A percentile compares a stretch with the other conserved stretches of the same genome.
These are phyloP conservation scores for Epinotia nisella DNA, from an alignment of 2,888 invertebrate species.

Conservation along the genomic window DNA sequence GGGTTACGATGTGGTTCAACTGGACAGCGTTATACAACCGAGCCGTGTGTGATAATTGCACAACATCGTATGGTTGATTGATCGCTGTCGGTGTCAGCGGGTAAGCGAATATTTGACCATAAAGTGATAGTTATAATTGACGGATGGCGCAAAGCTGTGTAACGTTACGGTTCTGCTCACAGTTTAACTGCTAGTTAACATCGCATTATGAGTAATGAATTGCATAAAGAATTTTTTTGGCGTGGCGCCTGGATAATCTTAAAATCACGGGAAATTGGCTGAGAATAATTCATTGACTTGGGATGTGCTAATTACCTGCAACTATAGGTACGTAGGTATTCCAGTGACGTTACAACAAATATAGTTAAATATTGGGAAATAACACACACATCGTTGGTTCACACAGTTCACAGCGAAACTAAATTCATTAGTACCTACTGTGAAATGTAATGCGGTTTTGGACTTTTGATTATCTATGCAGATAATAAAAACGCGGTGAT, in stretches of 20 bases:
- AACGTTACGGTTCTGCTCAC: conserved; percentile 17
- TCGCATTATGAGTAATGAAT: neutral
- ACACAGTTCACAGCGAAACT: conserved; percentile 10
- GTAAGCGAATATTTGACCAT: conserved; percentile 30
- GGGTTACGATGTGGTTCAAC: conserved; percentile 41
- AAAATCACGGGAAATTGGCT: neutral
- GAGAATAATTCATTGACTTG: neutral
- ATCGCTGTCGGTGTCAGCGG: conserved; percentile 44
- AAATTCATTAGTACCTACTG: conserved; percentile 27
- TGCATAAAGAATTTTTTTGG: conserved; percentile 2
- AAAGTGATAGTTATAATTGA: conserved; percentile 30
- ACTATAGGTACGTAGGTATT: conserved; percentile 2
- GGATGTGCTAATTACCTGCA: conserved; percentile 7
- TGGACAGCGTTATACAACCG: conserved; percentile 43
- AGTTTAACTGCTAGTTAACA: conserved; percentile 3
- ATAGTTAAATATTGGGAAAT: conserved; percentile 14
- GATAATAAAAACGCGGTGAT: conserved; percentile 35
- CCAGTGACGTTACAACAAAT: neutral
- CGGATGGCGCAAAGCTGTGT: conserved; percentile 18
- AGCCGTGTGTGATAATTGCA: conserved; percentile 41
- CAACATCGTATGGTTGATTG: conserved; percentile 49
- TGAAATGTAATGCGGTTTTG: conserved; percentile 18
- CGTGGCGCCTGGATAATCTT: neutral
- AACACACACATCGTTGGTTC: conserved; percentile 15
- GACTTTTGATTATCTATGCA: conserved; percentile 32